Evolutionary conservation across 2,797 vertebrate species (phyloP).

Genomic region (Enteromius paludinosus): DNA sequence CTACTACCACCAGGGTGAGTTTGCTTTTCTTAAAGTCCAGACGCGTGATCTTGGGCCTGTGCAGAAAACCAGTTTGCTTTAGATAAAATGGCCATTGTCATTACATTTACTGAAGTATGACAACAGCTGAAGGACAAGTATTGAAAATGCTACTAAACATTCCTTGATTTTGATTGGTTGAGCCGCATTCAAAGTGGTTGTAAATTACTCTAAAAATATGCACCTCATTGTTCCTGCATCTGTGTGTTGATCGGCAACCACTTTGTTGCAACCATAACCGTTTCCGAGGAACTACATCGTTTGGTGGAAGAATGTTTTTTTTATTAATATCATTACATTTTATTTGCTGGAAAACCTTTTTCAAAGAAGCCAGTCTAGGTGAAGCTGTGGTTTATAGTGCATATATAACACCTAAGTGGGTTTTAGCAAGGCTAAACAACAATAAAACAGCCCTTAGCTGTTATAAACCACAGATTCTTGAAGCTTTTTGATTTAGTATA

Average conservation of each 20-base stretch:
- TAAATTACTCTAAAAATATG: neutral
- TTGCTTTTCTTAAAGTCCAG: conserved; percentile 98
- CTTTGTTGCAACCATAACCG: neutral
- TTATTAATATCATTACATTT: neutral
- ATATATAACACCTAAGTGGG: neutral
- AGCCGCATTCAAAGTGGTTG: neutral
- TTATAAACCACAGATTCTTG: neutral
- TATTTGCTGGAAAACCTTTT: neutral
- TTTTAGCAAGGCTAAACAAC: neutral
- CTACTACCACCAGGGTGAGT: conserved; percentile 95
- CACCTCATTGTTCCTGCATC: neutral
- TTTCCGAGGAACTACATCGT: neutral
- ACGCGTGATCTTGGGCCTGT: conserved; percentile 97
- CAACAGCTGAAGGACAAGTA: neutral
- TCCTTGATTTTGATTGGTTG: neutral
- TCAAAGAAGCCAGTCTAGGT: neutral
- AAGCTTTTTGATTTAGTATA: neutral
- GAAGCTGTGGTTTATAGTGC: no score
- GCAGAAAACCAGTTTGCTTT: conserved; percentile 23
- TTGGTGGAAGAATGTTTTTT: neutral
- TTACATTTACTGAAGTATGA: neutral
- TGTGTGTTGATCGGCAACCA: neutral
- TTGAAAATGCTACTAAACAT: neutral
- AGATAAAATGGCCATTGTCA: conserved; percentile 20
- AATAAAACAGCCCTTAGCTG: neutral